Percentiles rank a stretch among this genome's conserved stretches.
Evolutionary conservation across 2,888 invertebrate genomes (phyloP).

Genomic region (Trachelus stipa): DNA sequence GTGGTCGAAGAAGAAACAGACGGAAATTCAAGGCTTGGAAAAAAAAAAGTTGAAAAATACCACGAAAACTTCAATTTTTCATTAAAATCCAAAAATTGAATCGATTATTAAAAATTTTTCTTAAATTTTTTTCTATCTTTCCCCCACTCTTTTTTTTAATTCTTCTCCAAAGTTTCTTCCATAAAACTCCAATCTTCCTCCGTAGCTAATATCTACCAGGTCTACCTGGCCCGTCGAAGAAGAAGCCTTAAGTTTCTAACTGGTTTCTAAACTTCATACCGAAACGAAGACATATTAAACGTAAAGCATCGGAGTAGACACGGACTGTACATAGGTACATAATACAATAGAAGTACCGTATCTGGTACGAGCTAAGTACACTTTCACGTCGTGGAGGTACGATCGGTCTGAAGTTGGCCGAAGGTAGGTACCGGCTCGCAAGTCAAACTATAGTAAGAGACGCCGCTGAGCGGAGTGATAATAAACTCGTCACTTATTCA

Average conservation of each 20-base stretch:
- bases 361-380: not conserved
- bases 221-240: not conserved
- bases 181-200: not conserved
- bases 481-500: conserved; percentile 44
- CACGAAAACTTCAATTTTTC: too few relatives aligned
- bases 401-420: not conserved
- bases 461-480: conserved; percentile 24
- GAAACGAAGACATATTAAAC: too few relatives aligned
- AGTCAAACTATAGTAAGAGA: conserved; percentile 16
- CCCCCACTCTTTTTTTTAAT: too few relatives aligned
- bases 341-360: not conserved
- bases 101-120: too few relatives aligned
- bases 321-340: conserved; percentile 5
- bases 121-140: accelerated
- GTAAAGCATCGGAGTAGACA: not conserved
- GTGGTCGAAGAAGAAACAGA: not conserved
- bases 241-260: not conserved
- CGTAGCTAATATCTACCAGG: not conserved
- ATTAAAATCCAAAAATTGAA: too few relatives aligned
- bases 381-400: not conserved
- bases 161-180: not conserved
- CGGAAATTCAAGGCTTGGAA: not conserved
- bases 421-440: conserved; percentile 19
- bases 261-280: not conserved
- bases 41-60: not conserved